phyloP scores from a whole-genome alignment of 2,888 invertebrate genomes.

The Ethmia dodecea region DNA sequence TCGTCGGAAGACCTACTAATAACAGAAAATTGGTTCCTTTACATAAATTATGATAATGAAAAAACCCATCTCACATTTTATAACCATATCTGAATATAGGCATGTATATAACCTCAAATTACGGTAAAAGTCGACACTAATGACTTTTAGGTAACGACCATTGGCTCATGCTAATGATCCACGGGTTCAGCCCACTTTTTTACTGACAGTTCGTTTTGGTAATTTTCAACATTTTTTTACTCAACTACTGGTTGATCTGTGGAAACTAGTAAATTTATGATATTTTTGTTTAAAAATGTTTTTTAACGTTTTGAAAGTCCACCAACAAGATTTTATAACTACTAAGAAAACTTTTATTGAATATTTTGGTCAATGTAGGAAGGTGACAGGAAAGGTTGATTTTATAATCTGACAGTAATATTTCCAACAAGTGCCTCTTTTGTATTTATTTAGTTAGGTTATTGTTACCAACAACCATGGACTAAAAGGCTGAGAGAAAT shows the following conservation, averaged over 20 bases:
- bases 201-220: conserved; percentile 64
- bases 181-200: conserved; percentile 68
- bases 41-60: conserved; percentile 61
- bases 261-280: neutral
- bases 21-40: conserved; percentile 61
- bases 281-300: neutral
- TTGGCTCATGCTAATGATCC: conserved; percentile 71
- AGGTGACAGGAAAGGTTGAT: too few species aligned
- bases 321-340: too few species aligned
- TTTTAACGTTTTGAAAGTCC: too few species aligned
- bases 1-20: conserved; percentile 50
- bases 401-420: too few species aligned
- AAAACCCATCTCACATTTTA: conserved; percentile 28
- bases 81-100: neutral
- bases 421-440: too few species aligned
- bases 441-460: too few species aligned
- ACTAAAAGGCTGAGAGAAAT: too few species aligned
- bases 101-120: conserved; percentile 51
- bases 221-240: conserved; percentile 54
- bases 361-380: too few species aligned
- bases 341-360: too few species aligned
- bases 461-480: too few species aligned
- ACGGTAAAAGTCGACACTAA: conserved; percentile 72
- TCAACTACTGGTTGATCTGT: conserved; percentile 47
- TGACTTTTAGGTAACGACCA: conserved; percentile 76